These are phyloP conservation scores for Tipula helvola DNA, from an alignment of 2,888 invertebrate genomes.

Conservation along the genomic window DNA sequence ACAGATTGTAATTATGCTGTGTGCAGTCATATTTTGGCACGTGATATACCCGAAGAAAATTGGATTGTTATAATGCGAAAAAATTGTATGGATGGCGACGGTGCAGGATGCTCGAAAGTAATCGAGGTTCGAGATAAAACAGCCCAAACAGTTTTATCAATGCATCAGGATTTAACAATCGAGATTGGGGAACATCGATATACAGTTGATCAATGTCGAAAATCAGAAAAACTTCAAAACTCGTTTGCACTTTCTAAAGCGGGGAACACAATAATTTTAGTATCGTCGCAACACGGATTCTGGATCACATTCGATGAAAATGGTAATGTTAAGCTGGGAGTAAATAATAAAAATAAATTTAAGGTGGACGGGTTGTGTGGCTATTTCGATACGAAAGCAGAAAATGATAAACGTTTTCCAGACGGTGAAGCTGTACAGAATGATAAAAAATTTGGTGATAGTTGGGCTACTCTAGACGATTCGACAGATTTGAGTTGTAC, in stretches of 20 bases:
- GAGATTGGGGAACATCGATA: conserved; percentile 52
- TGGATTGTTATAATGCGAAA: conserved; percentile 61
- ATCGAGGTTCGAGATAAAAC: conserved; percentile 46
- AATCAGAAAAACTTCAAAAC: conserved; percentile 29
- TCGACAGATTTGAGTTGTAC: conserved; percentile 41
- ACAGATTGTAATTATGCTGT: conserved; percentile 66
- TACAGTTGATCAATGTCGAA: conserved; percentile 29
- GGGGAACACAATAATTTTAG: conserved; percentile 55
- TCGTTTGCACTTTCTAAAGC: conserved; percentile 54
- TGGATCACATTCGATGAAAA: conserved; percentile 57
- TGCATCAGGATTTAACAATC: conserved; percentile 48
- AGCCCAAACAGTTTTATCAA: conserved; percentile 38
- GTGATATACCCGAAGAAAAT: conserved; percentile 49
- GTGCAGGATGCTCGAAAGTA: conserved; percentile 44
- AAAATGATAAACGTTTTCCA: conserved; percentile 60
- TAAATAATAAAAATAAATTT: conserved; percentile 45
- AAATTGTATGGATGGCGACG: conserved; percentile 42
- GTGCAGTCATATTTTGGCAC: conserved; percentile 65
- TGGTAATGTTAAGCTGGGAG: conserved; percentile 58
- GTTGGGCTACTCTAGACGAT: conserved; percentile 48
- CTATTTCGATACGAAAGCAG: conserved; percentile 49
- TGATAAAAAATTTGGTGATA: conserved; percentile 60
- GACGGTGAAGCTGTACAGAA: conserved; percentile 48
- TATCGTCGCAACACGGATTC: conserved; percentile 58
- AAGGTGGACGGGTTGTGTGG: conserved; percentile 72